Conservation (phyloP, 2,113 vertebrate species). For the Rhabdornis inornatus region DNA sequence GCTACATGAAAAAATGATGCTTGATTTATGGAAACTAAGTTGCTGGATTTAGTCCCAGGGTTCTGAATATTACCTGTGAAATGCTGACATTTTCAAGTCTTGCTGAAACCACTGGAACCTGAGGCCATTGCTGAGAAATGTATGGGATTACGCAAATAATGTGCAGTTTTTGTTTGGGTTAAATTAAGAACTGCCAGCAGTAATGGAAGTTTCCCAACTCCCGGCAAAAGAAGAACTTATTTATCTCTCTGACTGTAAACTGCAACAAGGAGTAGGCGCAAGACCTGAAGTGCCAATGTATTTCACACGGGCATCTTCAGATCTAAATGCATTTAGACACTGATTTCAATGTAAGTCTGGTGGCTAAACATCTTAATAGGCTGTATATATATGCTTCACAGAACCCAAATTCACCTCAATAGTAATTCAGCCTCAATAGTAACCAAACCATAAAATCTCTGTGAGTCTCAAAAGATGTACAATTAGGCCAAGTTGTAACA, state of each 20-base stretch:
- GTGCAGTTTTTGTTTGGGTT: background rate
- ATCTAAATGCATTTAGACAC: background rate
- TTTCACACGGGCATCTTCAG: background rate
- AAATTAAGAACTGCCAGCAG: background rate
- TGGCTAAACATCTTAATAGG: background rate
- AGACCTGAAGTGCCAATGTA: background rate
- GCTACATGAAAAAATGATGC: background rate
- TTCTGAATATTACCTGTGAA: background rate
- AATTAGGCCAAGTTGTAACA: background rate
- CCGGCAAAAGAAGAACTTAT: background rate
- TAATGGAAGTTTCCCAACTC: background rate
- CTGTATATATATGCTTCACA: background rate
- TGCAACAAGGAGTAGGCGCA: background rate
- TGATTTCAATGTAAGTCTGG: background rate
- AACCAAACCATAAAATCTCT: background rate
- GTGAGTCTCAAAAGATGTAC: background rate
- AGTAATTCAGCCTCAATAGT: background rate
- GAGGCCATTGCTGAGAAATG: background rate
- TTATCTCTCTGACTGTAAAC: background rate
- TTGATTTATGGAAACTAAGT: conserved; percentile 12
- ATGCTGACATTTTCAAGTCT: background rate
- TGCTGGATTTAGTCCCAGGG: background rate
- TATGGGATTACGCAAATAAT: background rate
- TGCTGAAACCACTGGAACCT: background rate
- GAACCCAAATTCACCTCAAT: background rate